These are phyloP conservation scores for Luffia ferchaultella DNA, from an alignment of 2,888 invertebrate genomes.

Conservation along the genomic window DNA sequence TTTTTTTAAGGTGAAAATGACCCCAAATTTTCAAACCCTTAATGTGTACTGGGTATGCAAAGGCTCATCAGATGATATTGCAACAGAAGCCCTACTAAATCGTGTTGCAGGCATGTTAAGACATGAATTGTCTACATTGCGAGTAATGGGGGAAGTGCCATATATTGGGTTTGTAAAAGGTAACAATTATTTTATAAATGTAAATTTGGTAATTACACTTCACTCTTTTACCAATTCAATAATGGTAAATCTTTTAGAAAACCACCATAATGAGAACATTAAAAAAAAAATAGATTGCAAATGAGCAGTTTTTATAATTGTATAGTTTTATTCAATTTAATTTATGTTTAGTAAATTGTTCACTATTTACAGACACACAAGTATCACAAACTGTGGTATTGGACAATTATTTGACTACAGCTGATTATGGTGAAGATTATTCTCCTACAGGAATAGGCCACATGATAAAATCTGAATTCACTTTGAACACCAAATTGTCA, in stretches of 20 bases:
- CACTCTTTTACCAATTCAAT: too few relatives aligned
- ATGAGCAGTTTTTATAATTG: too few relatives aligned
- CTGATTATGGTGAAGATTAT: constrained; percentile 76
- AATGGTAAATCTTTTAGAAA: too few relatives aligned
- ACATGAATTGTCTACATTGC: constrained; percentile 76
- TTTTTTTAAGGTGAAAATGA: constrained; percentile 64
- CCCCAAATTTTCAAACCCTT: constrained; percentile 70
- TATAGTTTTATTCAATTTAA: not conserved
- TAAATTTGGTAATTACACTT: not conserved
- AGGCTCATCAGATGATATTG: constrained; percentile 51
- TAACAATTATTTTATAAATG: constrained; percentile 18
- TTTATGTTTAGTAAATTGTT: not conserved
- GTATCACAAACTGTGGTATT: constrained; percentile 63
- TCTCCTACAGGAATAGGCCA: constrained; percentile 55
- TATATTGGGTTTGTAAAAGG: constrained; percentile 77
- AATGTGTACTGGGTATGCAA: constrained; percentile 78
- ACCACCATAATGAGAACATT: too few relatives aligned
- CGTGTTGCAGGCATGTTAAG: constrained; percentile 67
- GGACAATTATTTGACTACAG: constrained; percentile 63
- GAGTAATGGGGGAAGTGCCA: constrained; percentile 80
- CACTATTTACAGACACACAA: constrained; percentile 58
- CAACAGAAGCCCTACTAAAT: constrained; percentile 61
- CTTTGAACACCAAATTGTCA: constrained; percentile 53
- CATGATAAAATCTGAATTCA: constrained; percentile 44
- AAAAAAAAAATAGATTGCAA: too few relatives aligned